Conservation (phyloP, 1,140 invertebrate genomes). For the Danaus plexippus region DNA sequence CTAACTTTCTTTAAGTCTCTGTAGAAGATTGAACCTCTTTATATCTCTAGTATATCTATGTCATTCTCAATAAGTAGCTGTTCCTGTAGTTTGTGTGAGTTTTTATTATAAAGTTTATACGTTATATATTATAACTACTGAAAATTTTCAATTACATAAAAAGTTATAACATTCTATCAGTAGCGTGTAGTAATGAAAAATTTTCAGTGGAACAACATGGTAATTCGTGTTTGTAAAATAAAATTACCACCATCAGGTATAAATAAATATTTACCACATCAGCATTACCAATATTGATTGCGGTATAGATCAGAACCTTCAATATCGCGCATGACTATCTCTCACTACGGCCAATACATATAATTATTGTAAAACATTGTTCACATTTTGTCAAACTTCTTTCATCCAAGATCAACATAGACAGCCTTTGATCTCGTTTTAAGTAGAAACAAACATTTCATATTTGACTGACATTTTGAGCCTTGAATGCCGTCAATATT, state of each 20-base stretch:
- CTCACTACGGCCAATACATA: too few species aligned
- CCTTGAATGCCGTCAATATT: conserved; percentile 6
- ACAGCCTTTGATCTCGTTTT: conserved; percentile 11
- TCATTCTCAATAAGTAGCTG: conserved; percentile 30
- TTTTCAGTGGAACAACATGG: conserved; percentile 19
- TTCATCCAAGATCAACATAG: too few species aligned
- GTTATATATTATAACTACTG: conserved; percentile 11
- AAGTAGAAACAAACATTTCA: conserved; percentile 27
- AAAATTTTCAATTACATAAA: conserved; percentile 16
- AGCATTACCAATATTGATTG: too few species aligned
- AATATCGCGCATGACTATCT: conserved; percentile 14
- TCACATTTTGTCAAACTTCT: too few species aligned
- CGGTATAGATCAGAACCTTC: too few species aligned
- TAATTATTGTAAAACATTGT: too few species aligned
- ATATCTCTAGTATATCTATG: conserved; percentile 30
- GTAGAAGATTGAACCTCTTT: conserved; percentile 42
- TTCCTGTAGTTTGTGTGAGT: conserved; percentile 42
- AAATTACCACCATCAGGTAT: conserved; percentile 11
- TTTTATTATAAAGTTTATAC: conserved; percentile 9
- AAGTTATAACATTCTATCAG: neutral
- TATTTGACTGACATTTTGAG: conserved; percentile 10
- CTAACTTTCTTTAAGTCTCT: conserved; percentile 35
- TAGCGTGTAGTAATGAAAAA: conserved; percentile 6
- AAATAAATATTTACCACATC: neutral
- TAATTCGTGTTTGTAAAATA: conserved; percentile 21